A percentile compares a stretch with the other conserved stretches of the same genome.
Evolutionary conservation across 2,888 invertebrate genomes (phyloP).

Genomic region (Drosophila prostipennis): DNA sequence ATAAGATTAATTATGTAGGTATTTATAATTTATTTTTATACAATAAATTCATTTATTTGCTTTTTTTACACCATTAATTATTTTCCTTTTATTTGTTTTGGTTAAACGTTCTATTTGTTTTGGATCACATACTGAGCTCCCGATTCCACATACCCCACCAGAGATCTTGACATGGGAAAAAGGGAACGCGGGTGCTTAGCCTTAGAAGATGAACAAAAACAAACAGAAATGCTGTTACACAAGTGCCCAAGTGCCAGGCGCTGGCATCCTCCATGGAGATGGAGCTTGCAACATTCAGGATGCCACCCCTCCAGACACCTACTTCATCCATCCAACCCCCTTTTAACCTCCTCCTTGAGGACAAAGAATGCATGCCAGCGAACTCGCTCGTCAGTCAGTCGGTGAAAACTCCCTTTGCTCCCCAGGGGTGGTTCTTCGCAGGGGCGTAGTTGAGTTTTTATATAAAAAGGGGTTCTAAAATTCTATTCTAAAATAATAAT

Average conservation of each 20-base stretch:
- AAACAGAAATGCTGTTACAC: constrained; percentile 52
- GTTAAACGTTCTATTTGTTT: neutral
- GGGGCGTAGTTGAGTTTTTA: neutral
- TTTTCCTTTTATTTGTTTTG: neutral
- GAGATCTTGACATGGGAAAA: constrained; percentile 16
- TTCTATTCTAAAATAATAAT: too few species aligned
- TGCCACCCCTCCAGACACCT: constrained; percentile 26
- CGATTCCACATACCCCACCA: constrained; percentile 14
- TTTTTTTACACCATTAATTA: neutral
- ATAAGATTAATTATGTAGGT: constrained; percentile 5
- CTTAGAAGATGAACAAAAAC: constrained; percentile 57
- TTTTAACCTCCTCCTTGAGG: constrained; percentile 1
- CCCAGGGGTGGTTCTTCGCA: constrained; percentile 26
- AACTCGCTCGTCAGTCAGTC: constrained; percentile 40
- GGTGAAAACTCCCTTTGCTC: constrained; percentile 27
- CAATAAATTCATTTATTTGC: neutral
- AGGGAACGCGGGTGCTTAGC: constrained; percentile 29
- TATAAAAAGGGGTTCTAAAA: neutral
- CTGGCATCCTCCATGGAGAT: constrained; percentile 30
- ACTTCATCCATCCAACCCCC: constrained; percentile 1
- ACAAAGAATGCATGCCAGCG: constrained; percentile 40
- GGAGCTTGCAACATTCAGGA: constrained; percentile 27
- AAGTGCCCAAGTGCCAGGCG: constrained; percentile 49
- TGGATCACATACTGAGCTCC: neutral
- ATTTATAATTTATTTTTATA: neutral